Base-by-base conservation (phyloP, 2,888 invertebrate genomes). In the Conistra vaccinii region DNA sequence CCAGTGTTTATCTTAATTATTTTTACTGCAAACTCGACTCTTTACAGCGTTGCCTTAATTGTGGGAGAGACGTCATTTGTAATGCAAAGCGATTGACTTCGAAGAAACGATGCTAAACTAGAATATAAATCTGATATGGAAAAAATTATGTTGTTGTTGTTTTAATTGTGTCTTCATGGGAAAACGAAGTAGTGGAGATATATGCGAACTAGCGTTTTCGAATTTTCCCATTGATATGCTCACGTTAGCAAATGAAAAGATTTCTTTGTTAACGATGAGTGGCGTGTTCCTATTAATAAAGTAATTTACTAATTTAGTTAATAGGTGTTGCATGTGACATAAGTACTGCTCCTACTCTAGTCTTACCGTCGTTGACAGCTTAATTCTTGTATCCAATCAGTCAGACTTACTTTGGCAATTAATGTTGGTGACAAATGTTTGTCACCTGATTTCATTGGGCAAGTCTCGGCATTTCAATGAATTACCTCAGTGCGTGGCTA, bases 1-100 rank as follows among this genome's bases (percentile, higher is more conserved):
- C 39, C 78, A 73, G 76, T 85, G 87, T 88, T 89, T 90, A 89
- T 89, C 89, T 85, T 81, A 83, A 86, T 84, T 85, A 85, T 84
- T 88, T 86, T 81, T 71, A 79, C 75, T 84, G 85, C 80, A 88
- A 87, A 90, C 84, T 70, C 72, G 87, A 89, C 85, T 85, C 87
- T 76, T 69, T 67, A 82, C 58, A 61, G 79, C 83, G 73, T 71
- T 69, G 84, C 58, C 75, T 82, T 85, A 87, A 85, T 83, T 77
- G 73, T 80, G 78, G 62, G 81, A 85, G 83, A 81, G 77, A 69
- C 67, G 74, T 69, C 53, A 79, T 87, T 78, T 73, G 79, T 75
- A 80, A 84, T 71, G 72, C 69, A 79, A 84, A 77, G 82, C 73
- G 69, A 77, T 87, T 71, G 69, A 72, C 81, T 87, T 87, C 87